Evolutionary conservation across 1,140 invertebrate genomes (phyloP), one percentile per base, ranked within the genome.

Genomic region (Rhyacophila brunnea): DNA sequence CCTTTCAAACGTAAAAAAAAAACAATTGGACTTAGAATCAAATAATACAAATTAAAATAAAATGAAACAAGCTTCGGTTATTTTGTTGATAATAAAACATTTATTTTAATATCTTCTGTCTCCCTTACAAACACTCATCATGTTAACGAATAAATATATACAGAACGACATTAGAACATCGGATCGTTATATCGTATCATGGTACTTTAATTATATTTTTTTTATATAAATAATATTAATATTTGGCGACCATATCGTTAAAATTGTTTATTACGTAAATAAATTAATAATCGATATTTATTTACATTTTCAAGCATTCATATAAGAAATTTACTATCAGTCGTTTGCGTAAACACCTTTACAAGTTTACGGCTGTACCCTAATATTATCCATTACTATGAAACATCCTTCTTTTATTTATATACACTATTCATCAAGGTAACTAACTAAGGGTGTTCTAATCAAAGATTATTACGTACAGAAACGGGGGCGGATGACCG

Each of bases 81-180:
- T 60, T 64, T 58, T 56, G 58, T 64, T 64, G 58, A 64, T 64
- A 60, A 64, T 64, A 64, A 64, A 64, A 64, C 62, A 64, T 64
- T 64, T 64, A 64, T 64, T 64, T 64, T 57, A 40, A 60, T 60
- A 58, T 60, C 54, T 36, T 59, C 49, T 60, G 42, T 56, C 55
- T 58, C 55, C 54, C 54, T 56, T 64, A 64, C 62, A 64, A 58
- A 64, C 62, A 64, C 50, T 60, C 62, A 60, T 57, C 49, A 60
- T 48, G 23, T 63, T 64, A 60, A 64, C 62, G 58, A 50, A 60
- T 64, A 64, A 58, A 48, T 64, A 64, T 64, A 54, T 64, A 64
- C 62, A 64, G 56, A 55, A 55, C 57, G 57, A 64, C 61, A 55
- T 57, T 40, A 60, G 57, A 64, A 64, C 62, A 60, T 60, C 58